phyloP scores from a whole-genome alignment of 2,797 vertebrate genomes.

The Macropodus opercularis region DNA sequence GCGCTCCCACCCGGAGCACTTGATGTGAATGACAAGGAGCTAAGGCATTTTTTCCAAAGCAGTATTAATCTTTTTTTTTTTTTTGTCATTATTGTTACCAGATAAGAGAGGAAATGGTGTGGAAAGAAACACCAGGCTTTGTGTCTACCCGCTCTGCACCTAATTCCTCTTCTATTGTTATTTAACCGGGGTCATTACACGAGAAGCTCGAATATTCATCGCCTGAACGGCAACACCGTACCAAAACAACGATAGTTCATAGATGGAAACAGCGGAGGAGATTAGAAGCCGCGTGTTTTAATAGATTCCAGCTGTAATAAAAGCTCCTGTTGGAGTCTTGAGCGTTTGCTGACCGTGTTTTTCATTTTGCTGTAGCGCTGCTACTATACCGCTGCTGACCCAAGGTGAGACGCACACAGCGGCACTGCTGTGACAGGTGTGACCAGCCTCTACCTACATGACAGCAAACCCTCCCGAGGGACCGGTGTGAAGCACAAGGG shows the following conservation, averaged over 20 bases:
- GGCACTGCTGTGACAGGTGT: constrained; percentile 1
- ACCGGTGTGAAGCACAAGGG: no score
- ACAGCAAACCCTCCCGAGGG: no score
- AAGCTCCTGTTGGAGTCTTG: no score
- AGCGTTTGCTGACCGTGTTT: no score
- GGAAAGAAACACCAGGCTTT: constrained; percentile 23
- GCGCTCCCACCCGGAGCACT: constrained; percentile 31
- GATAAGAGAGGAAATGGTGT: constrained; percentile 41
- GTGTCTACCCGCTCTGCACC: background rate
- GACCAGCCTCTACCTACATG: constrained; percentile 14
- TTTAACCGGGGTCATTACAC: constrained; percentile 17
- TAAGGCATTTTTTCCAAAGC: constrained; percentile 34
- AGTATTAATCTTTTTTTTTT: constrained; percentile 26
- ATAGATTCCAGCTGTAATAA: no score
- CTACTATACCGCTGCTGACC: constrained; percentile 2
- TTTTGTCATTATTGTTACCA: constrained; percentile 35
- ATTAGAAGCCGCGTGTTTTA: background rate
- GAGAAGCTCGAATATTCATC: background rate
- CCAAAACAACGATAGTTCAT: background rate
- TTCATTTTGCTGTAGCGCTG: background rate
- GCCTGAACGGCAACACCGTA: background rate
- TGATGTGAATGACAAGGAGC: constrained; percentile 61
- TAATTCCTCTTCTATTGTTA: constrained; percentile 9
- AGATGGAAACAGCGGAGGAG: background rate
- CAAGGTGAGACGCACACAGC: constrained; percentile 3